These are phyloP conservation scores for Pithys albifrons DNA, from an alignment of 2,113 vertebrate genomes.

Conservation along the genomic window DNA sequence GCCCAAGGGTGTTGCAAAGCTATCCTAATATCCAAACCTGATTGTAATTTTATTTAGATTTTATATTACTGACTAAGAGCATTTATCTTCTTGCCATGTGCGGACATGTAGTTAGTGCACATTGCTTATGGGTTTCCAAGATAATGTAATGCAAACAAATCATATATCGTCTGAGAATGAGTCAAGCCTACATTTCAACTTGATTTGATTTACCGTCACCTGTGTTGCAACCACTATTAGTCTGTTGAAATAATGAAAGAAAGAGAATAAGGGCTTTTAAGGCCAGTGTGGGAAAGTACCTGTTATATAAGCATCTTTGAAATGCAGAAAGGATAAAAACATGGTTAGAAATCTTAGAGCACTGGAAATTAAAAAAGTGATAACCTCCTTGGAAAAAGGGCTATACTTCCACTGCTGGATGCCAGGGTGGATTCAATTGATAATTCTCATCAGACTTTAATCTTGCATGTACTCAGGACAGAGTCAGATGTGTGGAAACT, in stretches of 20 bases:
- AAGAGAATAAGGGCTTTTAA: conserved; percentile 58
- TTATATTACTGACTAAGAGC: conserved; percentile 49
- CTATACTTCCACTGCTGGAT: not conserved
- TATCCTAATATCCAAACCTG: conserved; percentile 45
- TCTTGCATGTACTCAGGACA: not conserved
- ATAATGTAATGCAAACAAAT: conserved; percentile 65
- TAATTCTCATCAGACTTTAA: not conserved
- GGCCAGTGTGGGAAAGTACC: conserved; percentile 62
- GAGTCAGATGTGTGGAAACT: not conserved
- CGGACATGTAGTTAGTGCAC: conserved; percentile 27
- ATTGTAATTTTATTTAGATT: conserved; percentile 60
- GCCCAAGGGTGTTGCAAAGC: conserved; percentile 42
- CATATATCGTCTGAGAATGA: conserved; percentile 50
- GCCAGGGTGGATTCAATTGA: not conserved
- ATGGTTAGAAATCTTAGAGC: not conserved
- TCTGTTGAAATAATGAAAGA: conserved; percentile 56
- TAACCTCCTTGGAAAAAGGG: not conserved
- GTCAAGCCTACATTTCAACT: conserved; percentile 30
- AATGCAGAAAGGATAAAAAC: conserved; percentile 10
- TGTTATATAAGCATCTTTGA: conserved; percentile 54
- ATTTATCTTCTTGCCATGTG: conserved; percentile 32
- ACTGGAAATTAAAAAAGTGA: not conserved
- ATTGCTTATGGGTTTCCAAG: conserved; percentile 57
- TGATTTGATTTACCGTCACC: conserved; percentile 51
- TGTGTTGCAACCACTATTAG: conserved; percentile 48